These are phyloP conservation scores for Mus minutoides DNA, from an alignment of 2,797 vertebrate species.

Conservation along the genomic window DNA sequence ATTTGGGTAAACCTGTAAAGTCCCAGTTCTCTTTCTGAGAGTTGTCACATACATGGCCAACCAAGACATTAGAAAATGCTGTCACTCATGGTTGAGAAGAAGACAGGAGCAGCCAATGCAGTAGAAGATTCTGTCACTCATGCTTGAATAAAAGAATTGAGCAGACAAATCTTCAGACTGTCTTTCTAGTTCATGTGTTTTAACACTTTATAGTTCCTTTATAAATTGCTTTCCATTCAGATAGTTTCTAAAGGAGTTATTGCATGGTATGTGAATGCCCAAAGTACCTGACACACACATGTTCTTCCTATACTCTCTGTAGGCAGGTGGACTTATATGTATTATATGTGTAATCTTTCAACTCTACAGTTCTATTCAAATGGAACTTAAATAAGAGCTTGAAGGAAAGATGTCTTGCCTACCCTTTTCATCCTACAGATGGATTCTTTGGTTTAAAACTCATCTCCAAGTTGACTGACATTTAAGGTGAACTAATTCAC, in stretches of 20 bases:
- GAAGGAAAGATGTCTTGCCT: background rate
- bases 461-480: background rate
- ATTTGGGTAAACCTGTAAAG: constrained; percentile 31
- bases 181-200: constrained; percentile 15
- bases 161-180: background rate
- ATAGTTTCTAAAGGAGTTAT: background rate
- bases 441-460: background rate
- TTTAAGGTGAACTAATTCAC: constrained; percentile 34
- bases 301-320: background rate
- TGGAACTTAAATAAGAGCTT: constrained; percentile 17
- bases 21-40: background rate
- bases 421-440: background rate
- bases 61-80: background rate
- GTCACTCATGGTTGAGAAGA: background rate
- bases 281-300: background rate
- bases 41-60: background rate
- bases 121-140: background rate
- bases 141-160: background rate
- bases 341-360: background rate
- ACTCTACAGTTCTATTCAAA: background rate
- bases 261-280: background rate
- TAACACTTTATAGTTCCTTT: background rate
- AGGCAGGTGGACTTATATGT: background rate
- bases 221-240: background rate
- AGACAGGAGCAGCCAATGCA: background rate